These are phyloP conservation scores for Apodemia duryi DNA, from an alignment of 2,888 invertebrate genomes.

Conservation along the genomic window DNA sequence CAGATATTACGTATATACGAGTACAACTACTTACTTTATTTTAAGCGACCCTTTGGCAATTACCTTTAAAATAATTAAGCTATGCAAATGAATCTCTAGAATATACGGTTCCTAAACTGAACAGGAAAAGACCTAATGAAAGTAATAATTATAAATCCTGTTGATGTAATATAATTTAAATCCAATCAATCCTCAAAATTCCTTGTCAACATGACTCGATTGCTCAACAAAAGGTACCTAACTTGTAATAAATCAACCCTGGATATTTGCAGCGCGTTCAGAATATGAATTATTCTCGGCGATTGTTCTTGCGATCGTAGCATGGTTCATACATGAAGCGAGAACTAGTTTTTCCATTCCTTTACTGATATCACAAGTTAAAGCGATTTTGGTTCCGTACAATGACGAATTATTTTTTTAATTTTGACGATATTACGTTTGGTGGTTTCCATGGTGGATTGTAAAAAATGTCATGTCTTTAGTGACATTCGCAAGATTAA, in stretches of 20 bases:
- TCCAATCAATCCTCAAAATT: slow-evolving; percentile 76
- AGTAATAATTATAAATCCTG: neutral
- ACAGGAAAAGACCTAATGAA: neutral
- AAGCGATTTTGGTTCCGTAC: too few species aligned
- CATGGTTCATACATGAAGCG: slow-evolving; percentile 80
- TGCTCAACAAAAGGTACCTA: slow-evolving; percentile 45
- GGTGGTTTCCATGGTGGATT: too few species aligned
- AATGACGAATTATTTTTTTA: too few species aligned
- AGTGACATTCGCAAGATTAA: too few species aligned
- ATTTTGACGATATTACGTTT: too few species aligned
- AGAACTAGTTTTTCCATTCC: slow-evolving; percentile 71
- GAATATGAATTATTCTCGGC: slow-evolving; percentile 76
- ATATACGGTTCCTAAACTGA: too few species aligned
- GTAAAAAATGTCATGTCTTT: too few species aligned
- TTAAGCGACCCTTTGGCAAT: too few species aligned
- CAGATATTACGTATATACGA: too few species aligned
- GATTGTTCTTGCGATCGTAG: slow-evolving; percentile 73
- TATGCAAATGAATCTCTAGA: too few species aligned
- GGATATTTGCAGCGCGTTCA: slow-evolving; percentile 73
- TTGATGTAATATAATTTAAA: slow-evolving; percentile 55
- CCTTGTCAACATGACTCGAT: slow-evolving; percentile 60
- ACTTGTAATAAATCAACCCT: slow-evolving; percentile 62
- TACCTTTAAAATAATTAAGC: too few species aligned
- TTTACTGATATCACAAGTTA: slow-evolving; percentile 30
- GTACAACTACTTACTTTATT: too few species aligned